Conservation (phyloP, 2,888 invertebrate species). For the Rhagonycha fulva region DNA sequence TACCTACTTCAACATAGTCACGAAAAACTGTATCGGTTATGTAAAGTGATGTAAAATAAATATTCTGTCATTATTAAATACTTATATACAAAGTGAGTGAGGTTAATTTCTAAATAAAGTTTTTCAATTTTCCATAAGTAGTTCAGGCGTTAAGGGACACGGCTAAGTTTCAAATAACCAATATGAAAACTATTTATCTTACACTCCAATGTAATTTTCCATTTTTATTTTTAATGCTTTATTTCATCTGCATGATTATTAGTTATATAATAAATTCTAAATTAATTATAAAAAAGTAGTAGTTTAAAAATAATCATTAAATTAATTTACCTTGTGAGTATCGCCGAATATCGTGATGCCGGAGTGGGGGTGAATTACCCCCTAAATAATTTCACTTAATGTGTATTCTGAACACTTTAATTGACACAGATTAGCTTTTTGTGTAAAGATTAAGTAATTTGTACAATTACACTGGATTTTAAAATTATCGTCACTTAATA, state of each 20-base stretch:
- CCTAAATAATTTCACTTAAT: constrained; percentile 4
- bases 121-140: not conserved
- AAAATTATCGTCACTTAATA: not conserved
- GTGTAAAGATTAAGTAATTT: not conserved
- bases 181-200: not conserved
- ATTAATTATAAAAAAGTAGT: not conserved
- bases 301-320: not conserved
- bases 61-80: not conserved
- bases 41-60: not conserved
- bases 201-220: not conserved
- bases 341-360: constrained; percentile 57
- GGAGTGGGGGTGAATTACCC: constrained; percentile 48
- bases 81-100: not conserved
- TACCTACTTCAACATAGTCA: not conserved
- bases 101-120: not conserved
- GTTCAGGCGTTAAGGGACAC: not conserved
- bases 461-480: not conserved
- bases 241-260: not conserved
- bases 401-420: not conserved
- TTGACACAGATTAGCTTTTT: not conserved
- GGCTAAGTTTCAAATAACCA: not conserved
- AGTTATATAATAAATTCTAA: too few species aligned
- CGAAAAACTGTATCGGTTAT: not conserved
- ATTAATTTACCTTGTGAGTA: constrained; percentile 51
- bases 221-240: not conserved